phyloP scores from a whole-genome alignment of 2,113 vertebrate genomes.

The Rhodinocichla rosea region DNA sequence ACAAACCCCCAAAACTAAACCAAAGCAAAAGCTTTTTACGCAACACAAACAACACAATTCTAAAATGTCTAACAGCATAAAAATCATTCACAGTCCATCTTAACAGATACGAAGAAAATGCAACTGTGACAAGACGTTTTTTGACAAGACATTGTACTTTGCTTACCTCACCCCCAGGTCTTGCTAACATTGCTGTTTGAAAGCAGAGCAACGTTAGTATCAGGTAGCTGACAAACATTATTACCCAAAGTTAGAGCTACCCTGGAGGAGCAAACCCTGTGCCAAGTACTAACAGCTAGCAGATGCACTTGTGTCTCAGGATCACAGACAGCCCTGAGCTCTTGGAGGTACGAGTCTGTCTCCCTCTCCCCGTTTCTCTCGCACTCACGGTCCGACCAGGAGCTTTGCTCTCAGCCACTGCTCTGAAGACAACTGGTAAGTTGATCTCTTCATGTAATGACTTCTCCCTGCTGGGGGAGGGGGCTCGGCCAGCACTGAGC shows the following conservation, averaged over 20 bases:
- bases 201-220: slow-evolving; percentile 81
- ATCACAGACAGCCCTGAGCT: slow-evolving; percentile 64
- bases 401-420: slow-evolving; percentile 75
- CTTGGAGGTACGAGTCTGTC: slow-evolving; percentile 32
- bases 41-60: not conserved
- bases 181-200: slow-evolving; percentile 80
- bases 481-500: slow-evolving; percentile 70
- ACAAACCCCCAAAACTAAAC: not conserved
- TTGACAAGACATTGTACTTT: slow-evolving; percentile 57
- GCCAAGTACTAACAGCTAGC: slow-evolving; percentile 77
- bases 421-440: slow-evolving; percentile 84
- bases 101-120: not conserved
- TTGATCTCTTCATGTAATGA: slow-evolving; percentile 84
- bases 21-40: not conserved
- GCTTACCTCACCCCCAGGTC: slow-evolving; percentile 88
- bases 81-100: not conserved
- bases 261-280: slow-evolving; percentile 70
- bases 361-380: slow-evolving; percentile 27
- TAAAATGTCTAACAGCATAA: not conserved
- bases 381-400: slow-evolving; percentile 51
- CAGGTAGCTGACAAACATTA: slow-evolving; percentile 82
- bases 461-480: slow-evolving; percentile 79
- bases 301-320: slow-evolving; percentile 75
- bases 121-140: slow-evolving; percentile 25
- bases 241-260: slow-evolving; percentile 71